Percentiles rank a stretch among this genome's conserved stretches.
Conservation (phyloP, 1,140 invertebrate genomes). For the Neuroterus valhalla region DNA sequence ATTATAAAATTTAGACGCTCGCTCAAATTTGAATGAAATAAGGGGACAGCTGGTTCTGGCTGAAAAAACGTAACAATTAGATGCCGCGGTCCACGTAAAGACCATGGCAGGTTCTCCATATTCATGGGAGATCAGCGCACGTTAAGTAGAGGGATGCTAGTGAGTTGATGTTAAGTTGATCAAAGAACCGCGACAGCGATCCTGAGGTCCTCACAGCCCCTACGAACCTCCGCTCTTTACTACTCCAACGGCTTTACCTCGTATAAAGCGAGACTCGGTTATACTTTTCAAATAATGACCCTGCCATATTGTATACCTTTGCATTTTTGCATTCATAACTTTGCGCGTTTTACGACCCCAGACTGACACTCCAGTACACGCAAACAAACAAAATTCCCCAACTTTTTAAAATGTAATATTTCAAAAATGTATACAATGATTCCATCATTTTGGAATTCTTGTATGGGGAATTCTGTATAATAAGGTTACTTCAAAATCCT, state of each 20-base stretch:
- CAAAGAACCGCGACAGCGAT: constrained; percentile 64
- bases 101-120: constrained; percentile 58
- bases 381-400: background rate
- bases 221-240: constrained; percentile 58
- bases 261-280: constrained; percentile 45
- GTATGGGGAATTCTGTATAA: no score
- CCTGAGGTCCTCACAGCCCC: constrained; percentile 47
- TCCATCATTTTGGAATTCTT: no score
- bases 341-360: background rate
- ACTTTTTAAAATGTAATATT: no score
- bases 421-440: no score
- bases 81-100: constrained; percentile 42
- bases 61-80: constrained; percentile 58
- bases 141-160: constrained; percentile 63
- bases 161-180: constrained; percentile 62
- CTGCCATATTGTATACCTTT: constrained; percentile 70
- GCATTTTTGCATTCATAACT: constrained; percentile 67
- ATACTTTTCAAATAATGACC: constrained; percentile 71
- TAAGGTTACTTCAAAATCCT: no score
- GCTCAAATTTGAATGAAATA: background rate
- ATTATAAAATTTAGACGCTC: no score
- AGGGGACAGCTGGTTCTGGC: background rate
- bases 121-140: constrained; percentile 66
- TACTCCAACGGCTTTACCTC: constrained; percentile 61
- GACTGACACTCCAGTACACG: background rate